Percentiles rank a stretch among this genome's conserved stretches.
phyloP scores from a whole-genome alignment of 2,113 vertebrate genomes.

The Piliocolobus tephrosceles region DNA sequence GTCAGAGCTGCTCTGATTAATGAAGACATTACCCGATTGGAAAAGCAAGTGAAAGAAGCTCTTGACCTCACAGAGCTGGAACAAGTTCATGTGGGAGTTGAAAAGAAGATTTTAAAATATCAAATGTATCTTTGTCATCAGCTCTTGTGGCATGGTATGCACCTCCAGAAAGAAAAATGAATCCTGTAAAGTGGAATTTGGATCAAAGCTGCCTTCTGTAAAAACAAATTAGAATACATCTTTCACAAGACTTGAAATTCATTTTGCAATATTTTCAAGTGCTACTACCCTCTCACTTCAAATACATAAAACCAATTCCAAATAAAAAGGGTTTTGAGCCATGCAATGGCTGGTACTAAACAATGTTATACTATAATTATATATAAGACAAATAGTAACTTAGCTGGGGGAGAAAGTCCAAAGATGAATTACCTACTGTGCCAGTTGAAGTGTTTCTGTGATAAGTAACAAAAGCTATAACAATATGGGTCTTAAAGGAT shows the following conservation, averaged over 20 bases:
- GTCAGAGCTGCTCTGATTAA: constrained; percentile 19
- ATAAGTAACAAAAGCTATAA: background rate
- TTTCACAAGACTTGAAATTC: background rate
- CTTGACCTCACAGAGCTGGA: background rate
- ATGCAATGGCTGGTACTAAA: background rate
- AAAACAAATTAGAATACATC: background rate
- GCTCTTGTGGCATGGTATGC: background rate
- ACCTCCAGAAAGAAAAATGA: background rate
- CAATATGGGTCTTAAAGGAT: background rate
- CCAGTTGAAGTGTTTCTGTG: background rate
- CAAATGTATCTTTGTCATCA: background rate
- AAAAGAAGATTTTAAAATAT: constrained; percentile 19
- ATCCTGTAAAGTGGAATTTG: background rate
- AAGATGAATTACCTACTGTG: background rate
- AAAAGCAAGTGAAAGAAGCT: background rate
- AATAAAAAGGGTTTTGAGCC: background rate
- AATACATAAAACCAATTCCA: background rate
- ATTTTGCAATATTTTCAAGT: background rate
- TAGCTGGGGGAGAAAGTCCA: background rate
- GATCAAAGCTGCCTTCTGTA: background rate
- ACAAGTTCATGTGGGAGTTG: background rate
- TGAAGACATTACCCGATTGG: background rate
- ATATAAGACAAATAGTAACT: background rate
- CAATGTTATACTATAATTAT: background rate
- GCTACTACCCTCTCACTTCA: background rate